Evolutionary conservation across 2,797 vertebrate genomes (phyloP).

Genomic region (Lacerta viridis): DNA sequence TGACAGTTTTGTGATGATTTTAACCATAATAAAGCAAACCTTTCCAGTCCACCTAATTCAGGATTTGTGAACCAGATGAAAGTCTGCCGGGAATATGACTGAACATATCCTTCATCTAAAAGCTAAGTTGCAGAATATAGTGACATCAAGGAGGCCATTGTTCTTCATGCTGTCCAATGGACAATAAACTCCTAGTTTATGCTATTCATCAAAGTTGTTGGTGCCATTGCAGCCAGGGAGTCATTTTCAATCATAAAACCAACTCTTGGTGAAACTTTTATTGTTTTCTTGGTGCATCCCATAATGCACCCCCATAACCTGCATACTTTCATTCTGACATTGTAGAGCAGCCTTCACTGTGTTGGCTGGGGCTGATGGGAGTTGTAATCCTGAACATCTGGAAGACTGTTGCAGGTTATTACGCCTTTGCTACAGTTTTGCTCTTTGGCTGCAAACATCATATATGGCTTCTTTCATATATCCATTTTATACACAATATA

Average conservation of each 20-base stretch:
- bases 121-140: slow-evolving; percentile 37
- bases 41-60: slow-evolving; percentile 59
- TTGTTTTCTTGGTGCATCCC: neutral
- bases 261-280: slow-evolving; percentile 34
- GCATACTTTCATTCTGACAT: neutral
- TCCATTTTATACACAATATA: too few relatives aligned
- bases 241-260: slow-evolving; percentile 12
- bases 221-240: neutral
- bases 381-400: too few relatives aligned
- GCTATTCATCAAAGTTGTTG: slow-evolving; percentile 19
- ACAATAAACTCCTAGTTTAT: slow-evolving; percentile 33
- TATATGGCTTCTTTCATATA: neutral
- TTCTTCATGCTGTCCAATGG: slow-evolving; percentile 44
- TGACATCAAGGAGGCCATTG: slow-evolving; percentile 25
- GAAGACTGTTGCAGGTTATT: too few relatives aligned
- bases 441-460: neutral
- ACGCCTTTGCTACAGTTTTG: neutral
- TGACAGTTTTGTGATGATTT: slow-evolving; percentile 64
- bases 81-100: slow-evolving; percentile 33
- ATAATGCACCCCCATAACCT: neutral
- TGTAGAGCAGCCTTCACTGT: neutral
- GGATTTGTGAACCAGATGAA: slow-evolving; percentile 63
- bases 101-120: neutral
- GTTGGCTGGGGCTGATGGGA: too few relatives aligned
- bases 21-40: slow-evolving; percentile 54